Evolutionary conservation across 2,888 invertebrate genomes (phyloP).

Genomic region (Nomada flava): DNA sequence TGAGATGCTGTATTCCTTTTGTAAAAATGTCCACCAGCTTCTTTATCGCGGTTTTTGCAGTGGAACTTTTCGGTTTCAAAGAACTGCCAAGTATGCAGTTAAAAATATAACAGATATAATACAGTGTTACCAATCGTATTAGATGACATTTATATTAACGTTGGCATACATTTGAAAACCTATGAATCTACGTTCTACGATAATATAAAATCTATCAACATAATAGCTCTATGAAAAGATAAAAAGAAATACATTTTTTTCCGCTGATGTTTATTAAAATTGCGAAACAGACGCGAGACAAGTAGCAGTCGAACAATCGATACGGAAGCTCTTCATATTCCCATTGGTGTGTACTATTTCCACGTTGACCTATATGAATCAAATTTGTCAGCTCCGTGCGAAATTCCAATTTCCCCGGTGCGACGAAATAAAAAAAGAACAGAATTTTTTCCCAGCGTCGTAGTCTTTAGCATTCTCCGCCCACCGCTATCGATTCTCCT

Average conservation of each 20-base stretch:
- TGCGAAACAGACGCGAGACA: not conserved
- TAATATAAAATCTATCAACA: too few species aligned
- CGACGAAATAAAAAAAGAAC: not conserved
- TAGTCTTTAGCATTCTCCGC: not conserved
- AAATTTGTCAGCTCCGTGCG: conserved; percentile 4
- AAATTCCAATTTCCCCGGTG: not conserved
- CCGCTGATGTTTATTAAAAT: not conserved
- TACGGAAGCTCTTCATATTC: not conserved
- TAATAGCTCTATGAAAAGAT: not conserved
- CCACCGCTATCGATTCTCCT: conserved; percentile 44
- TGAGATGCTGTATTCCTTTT: too few species aligned
- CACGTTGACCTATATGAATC: not conserved
- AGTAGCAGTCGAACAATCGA: not conserved
- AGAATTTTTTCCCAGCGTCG: conserved; percentile 13
- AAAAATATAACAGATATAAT: too few species aligned
- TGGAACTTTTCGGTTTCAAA: too few species aligned
- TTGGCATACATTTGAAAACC: too few species aligned
- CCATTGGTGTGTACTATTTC: not conserved
- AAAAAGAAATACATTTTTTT: not conserved
- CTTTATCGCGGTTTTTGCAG: too few species aligned
- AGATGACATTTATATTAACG: too few species aligned
- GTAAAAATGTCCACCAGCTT: too few species aligned
- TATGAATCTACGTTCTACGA: too few species aligned
- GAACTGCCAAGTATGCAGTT: too few species aligned
- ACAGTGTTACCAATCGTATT: too few species aligned